Percentiles rank a stretch among this genome's conserved stretches.
Evolutionary conservation across 2,888 invertebrate genomes (phyloP).

Genomic region (Hydriomena furcata): DNA sequence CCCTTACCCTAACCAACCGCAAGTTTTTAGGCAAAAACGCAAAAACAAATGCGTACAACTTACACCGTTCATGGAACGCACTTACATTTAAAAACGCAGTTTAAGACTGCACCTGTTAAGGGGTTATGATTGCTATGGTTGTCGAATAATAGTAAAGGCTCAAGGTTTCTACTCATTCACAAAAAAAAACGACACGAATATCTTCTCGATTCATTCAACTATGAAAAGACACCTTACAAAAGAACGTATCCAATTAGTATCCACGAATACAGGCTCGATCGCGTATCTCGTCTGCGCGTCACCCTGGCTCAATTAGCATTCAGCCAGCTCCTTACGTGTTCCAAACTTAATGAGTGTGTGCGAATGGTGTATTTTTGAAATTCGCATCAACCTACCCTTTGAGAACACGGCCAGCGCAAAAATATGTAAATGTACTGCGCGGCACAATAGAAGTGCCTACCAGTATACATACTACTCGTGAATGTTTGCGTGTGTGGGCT

Average conservation of each 20-base stretch:
- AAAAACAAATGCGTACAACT: too few species aligned
- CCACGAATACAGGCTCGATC: constrained; percentile 4
- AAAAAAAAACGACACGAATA: too few species aligned
- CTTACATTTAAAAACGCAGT: too few species aligned
- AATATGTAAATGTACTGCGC: constrained; percentile 69
- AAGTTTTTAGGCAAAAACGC: too few species aligned
- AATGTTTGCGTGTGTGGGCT: too few species aligned
- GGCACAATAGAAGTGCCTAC: background rate
- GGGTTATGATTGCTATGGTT: too few species aligned
- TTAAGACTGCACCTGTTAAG: too few species aligned
- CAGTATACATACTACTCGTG: constrained; percentile 3
- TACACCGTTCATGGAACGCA: too few species aligned
- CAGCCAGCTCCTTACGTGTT: constrained; percentile 74
- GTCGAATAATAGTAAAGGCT: too few species aligned
- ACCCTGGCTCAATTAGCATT: constrained; percentile 74
- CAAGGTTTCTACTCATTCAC: too few species aligned
- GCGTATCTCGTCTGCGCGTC: constrained; percentile 49
- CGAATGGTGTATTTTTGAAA: constrained; percentile 69
- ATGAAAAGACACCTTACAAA: background rate
- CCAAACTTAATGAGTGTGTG: constrained; percentile 76
- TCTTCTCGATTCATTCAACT: background rate
- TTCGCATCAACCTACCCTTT: constrained; percentile 61
- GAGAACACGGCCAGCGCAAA: constrained; percentile 68
- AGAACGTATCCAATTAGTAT: constrained; percentile 11
- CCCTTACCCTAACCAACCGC: too few species aligned